A percentile compares a stretch with the other conserved stretches of the same genome.
Evolutionary conservation across 2,888 invertebrate species (phyloP).

Genomic region (Clostera curtula): DNA sequence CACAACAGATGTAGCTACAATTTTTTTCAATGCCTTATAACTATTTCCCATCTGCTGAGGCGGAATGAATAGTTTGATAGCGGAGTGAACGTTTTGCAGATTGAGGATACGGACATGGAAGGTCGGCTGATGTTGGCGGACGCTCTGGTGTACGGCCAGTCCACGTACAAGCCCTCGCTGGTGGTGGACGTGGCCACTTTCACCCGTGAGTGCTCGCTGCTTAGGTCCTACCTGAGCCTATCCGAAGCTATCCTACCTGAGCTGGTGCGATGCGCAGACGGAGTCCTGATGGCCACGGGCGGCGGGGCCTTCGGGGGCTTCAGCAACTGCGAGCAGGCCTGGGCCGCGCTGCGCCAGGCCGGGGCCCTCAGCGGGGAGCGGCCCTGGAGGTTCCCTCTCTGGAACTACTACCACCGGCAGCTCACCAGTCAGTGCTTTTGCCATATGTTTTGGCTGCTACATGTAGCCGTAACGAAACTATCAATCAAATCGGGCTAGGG

Average conservation of each 20-base stretch:
- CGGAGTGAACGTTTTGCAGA: conserved; percentile 51
- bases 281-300: conserved; percentile 78
- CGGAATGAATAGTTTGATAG: no score
- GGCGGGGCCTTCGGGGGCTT: conserved; percentile 82
- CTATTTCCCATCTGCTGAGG: no score
- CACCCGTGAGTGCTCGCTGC: conserved; percentile 65
- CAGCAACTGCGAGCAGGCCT: conserved; percentile 77
- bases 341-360: conserved; percentile 77
- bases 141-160: conserved; percentile 84
- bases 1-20: no score
- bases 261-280: conserved; percentile 50
- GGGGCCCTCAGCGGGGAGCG: conserved; percentile 83
- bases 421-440: conserved; percentile 61
- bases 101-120: conserved; percentile 87
- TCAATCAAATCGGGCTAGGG: no score
- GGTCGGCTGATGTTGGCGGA: conserved; percentile 87
- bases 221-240: background rate
- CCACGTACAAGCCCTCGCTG: conserved; percentile 70
- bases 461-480: no score
- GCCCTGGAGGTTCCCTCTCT: conserved; percentile 88
- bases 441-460: no score
- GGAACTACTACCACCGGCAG: conserved; percentile 78
- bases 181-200: conserved; percentile 83
- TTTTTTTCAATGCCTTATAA: no score
- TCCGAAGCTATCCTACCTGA: no score